These are phyloP conservation scores for Dermolepida albohirtum DNA, from an alignment of 2,888 invertebrate species.

Conservation along the genomic window DNA sequence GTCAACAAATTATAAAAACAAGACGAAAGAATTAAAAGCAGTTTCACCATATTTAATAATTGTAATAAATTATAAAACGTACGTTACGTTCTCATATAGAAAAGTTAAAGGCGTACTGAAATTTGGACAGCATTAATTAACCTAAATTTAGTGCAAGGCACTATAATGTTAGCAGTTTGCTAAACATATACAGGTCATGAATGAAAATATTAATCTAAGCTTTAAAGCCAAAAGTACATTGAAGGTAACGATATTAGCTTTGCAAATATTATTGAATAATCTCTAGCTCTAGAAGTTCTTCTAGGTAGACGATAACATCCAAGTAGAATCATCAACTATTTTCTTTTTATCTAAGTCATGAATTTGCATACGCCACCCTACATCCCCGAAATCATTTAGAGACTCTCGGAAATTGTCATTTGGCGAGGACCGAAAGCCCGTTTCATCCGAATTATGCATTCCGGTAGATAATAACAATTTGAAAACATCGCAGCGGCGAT, in stretches of 20 bases:
- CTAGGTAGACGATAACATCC: slow-evolving; percentile 11
- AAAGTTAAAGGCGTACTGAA: too few relatives aligned
- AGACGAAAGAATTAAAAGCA: too few relatives aligned
- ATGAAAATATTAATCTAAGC: neutral
- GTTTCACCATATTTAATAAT: too few relatives aligned
- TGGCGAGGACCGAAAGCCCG: slow-evolving; percentile 39
- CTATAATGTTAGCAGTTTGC: too few relatives aligned
- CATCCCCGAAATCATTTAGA: slow-evolving; percentile 31
- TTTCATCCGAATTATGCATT: slow-evolving; percentile 44
- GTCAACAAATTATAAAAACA: too few relatives aligned
- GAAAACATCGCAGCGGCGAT: slow-evolving; percentile 49
- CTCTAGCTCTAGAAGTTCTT: neutral
- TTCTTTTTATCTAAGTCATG: slow-evolving; percentile 26
- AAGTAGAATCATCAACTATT: slow-evolving; percentile 33
- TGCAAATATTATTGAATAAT: slow-evolving; percentile 35
- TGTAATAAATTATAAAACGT: too few relatives aligned
- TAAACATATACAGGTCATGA: too few relatives aligned
- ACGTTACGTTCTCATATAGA: too few relatives aligned
- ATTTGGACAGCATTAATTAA: too few relatives aligned
- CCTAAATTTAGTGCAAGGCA: too few relatives aligned
- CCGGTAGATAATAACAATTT: slow-evolving; percentile 46
- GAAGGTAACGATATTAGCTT: slow-evolving; percentile 1
- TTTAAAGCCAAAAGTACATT: neutral
- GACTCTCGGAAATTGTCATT: slow-evolving; percentile 40
- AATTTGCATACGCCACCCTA: slow-evolving; percentile 32